Evolutionary conservation across 64 coral and sea anemone genomes (phyloP).

Genomic region (Exaiptasia diaphana): DNA sequence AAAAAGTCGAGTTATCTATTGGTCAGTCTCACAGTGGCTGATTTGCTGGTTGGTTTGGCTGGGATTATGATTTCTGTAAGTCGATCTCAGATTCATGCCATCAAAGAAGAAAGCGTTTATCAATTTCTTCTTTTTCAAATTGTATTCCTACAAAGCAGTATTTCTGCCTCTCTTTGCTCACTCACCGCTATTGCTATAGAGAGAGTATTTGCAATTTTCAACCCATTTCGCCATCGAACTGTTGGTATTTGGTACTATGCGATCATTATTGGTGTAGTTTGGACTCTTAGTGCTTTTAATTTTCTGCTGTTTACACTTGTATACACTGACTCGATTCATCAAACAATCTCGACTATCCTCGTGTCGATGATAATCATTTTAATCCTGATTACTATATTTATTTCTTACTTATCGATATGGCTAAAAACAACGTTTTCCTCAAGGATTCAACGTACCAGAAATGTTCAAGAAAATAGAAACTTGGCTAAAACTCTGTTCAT

Average conservation of each 20-base stretch:
- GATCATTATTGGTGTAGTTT: neutral
- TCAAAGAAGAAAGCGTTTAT: neutral
- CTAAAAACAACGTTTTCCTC: neutral
- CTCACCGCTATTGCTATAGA: neutral
- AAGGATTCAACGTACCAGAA: neutral
- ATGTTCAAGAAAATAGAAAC: neutral
- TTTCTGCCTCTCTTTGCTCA: neutral
- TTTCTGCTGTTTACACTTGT: neutral
- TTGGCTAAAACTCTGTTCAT: neutral
- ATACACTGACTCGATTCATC: too few species aligned
- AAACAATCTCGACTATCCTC: too few species aligned
- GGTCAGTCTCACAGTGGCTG: neutral
- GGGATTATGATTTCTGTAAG: too few species aligned
- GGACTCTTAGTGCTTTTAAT: neutral
- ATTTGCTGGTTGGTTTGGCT: neutral
- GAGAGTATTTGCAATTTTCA: neutral
- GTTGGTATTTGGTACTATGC: neutral
- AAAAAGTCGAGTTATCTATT: constrained; percentile 1
- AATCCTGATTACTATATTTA: too few species aligned
- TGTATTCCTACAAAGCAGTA: neutral
- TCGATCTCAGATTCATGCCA: neutral
- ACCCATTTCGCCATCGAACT: neutral
- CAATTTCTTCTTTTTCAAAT: neutral
- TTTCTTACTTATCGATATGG: neutral
- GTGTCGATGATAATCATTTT: too few species aligned